Conservation (phyloP, 2,797 vertebrate species). For the Lacerta agilis region DNA sequence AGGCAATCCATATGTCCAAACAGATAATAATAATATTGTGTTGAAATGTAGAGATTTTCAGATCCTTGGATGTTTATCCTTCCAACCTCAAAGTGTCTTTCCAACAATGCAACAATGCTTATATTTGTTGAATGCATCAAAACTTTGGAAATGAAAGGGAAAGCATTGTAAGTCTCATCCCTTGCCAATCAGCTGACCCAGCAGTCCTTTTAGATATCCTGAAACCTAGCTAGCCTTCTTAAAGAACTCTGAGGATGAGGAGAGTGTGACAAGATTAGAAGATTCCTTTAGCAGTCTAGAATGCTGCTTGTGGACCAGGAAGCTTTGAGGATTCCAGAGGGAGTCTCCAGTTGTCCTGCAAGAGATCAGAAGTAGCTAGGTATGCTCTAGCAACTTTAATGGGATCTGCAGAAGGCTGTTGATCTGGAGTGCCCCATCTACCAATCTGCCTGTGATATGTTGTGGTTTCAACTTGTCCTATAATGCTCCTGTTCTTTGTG, state of each 20-base stretch:
- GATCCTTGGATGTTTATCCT: no score
- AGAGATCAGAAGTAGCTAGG: not conserved
- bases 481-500: conserved; percentile 46
- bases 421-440: not conserved
- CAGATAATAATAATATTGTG: no score
- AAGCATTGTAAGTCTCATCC: not conserved
- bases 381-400: not conserved
- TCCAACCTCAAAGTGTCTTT: no score
- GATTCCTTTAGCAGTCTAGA: not conserved
- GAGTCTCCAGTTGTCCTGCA: not conserved
- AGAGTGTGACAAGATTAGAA: not conserved
- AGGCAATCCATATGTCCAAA: no score
- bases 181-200: no score
- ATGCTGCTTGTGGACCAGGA: not conserved
- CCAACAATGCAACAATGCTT: not conserved
- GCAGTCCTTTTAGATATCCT: not conserved
- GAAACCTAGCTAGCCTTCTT: not conserved
- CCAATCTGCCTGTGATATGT: not conserved
- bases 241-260: not conserved
- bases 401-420: not conserved
- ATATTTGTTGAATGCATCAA: not conserved
- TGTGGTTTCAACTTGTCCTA: not conserved
- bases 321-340: not conserved
- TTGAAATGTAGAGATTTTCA: no score
- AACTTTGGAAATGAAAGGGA: not conserved